These are phyloP conservation scores for Pterocles gutturalis DNA, from an alignment of 2,113 vertebrate genomes.

Conservation along the genomic window DNA sequence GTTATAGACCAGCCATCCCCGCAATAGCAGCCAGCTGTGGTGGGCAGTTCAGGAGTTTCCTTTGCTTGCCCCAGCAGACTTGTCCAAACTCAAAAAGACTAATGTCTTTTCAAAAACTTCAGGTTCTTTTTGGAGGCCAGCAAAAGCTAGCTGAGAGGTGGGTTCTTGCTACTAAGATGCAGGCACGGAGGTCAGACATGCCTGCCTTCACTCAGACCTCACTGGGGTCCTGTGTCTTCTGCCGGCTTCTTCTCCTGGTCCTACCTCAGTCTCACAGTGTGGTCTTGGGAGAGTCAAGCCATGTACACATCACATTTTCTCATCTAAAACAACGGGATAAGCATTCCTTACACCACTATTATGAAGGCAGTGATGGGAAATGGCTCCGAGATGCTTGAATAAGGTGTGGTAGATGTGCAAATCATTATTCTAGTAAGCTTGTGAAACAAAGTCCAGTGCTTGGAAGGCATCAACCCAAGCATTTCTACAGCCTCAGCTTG, in stretches of 20 bases:
- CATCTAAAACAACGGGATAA: background rate
- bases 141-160: background rate
- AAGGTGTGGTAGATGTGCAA: background rate
- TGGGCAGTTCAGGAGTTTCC: background rate
- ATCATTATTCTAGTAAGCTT: background rate
- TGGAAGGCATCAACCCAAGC: background rate
- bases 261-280: background rate
- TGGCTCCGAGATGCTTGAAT: background rate
- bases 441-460: background rate
- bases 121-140: background rate
- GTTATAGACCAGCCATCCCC: background rate
- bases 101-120: background rate
- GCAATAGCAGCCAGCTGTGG: background rate
- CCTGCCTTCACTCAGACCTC: background rate
- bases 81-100: background rate
- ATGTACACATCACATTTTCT: background rate
- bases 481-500: background rate
- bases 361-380: background rate
- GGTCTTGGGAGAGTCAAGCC: background rate
- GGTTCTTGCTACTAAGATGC: background rate
- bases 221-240: background rate
- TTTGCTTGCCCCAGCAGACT: background rate
- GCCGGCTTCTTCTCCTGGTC: background rate
- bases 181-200: background rate
- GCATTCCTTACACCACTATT: background rate